phyloP scores from a whole-genome alignment of 2,113 vertebrate species.

The Leucosticte australis region DNA sequence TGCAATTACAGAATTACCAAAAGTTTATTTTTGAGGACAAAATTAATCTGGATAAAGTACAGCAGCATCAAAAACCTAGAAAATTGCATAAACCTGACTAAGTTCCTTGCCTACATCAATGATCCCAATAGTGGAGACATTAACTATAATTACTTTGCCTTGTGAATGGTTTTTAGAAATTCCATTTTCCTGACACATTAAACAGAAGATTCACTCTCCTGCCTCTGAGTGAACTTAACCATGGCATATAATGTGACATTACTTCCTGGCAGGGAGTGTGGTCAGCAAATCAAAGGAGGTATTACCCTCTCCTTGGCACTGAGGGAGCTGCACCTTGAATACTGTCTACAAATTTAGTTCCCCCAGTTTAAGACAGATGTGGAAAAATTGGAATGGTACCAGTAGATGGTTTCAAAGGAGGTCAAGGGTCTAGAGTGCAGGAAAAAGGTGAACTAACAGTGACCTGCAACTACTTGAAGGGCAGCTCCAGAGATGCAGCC shows the following conservation, averaged over 20 bases:
- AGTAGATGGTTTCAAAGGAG: neutral
- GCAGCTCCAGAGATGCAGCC: neutral
- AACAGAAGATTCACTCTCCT: neutral
- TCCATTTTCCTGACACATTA: neutral
- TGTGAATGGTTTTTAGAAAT: neutral
- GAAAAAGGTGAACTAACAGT: neutral
- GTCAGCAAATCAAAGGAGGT: neutral
- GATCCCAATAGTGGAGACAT: neutral
- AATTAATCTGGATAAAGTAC: neutral
- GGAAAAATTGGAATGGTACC: neutral
- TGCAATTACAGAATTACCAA: neutral
- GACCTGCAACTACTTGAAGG: neutral
- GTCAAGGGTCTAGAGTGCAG: neutral
- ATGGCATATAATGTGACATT: neutral
- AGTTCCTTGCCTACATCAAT: neutral
- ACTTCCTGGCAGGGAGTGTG: neutral
- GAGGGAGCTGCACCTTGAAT: neutral
- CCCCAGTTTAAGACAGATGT: neutral
- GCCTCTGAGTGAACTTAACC: neutral
- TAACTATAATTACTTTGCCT: neutral
- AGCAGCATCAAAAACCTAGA: neutral
- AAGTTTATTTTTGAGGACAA: neutral
- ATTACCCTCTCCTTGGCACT: neutral
- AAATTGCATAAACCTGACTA: neutral
- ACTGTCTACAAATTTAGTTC: neutral